Conservation (phyloP, 1,140 invertebrate genomes). For the Drosophila fuyamai region DNA sequence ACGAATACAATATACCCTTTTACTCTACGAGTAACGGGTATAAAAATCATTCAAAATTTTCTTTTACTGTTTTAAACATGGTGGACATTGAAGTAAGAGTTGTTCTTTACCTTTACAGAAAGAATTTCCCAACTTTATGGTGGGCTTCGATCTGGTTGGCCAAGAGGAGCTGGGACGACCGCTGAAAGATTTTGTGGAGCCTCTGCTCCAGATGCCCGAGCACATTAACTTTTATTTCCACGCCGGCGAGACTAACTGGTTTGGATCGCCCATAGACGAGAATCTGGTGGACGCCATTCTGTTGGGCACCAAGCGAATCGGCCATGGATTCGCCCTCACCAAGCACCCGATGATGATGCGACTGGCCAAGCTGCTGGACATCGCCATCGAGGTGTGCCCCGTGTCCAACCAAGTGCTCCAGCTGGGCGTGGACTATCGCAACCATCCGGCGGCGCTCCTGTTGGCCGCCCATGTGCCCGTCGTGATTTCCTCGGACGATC, state of each 20-base stretch:
- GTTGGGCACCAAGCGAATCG: conserved; percentile 90
- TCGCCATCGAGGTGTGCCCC: conserved; percentile 92
- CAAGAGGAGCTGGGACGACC: conserved; percentile 89
- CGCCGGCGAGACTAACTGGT: conserved; percentile 92
- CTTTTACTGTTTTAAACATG: too few relatives aligned
- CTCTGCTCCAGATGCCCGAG: conserved; percentile 85
- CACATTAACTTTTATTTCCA: conserved; percentile 91
- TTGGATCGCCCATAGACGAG: conserved; percentile 87
- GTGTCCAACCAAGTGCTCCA: conserved; percentile 92
- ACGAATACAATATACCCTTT: too few relatives aligned
- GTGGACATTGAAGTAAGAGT: too few relatives aligned
- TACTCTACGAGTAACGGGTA: too few relatives aligned
- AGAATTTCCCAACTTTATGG: conserved; percentile 85
- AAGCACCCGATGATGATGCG: conserved; percentile 90
- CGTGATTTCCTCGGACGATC: conserved; percentile 89
- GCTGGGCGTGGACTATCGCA: conserved; percentile 90
- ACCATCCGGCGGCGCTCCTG: conserved; percentile 90
- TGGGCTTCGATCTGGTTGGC: conserved; percentile 91
- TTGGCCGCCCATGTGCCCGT: conserved; percentile 87
- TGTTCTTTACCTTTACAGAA: conserved; percentile 11
- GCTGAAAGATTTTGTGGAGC: conserved; percentile 86
- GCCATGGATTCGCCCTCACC: conserved; percentile 88
- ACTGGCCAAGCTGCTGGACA: conserved; percentile 86
- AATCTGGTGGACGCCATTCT: conserved; percentile 92
- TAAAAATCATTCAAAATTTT: too few relatives aligned